phyloP scores from a whole-genome alignment of 2,113 vertebrate species.

The Lycocorax pyrrhopterus region DNA sequence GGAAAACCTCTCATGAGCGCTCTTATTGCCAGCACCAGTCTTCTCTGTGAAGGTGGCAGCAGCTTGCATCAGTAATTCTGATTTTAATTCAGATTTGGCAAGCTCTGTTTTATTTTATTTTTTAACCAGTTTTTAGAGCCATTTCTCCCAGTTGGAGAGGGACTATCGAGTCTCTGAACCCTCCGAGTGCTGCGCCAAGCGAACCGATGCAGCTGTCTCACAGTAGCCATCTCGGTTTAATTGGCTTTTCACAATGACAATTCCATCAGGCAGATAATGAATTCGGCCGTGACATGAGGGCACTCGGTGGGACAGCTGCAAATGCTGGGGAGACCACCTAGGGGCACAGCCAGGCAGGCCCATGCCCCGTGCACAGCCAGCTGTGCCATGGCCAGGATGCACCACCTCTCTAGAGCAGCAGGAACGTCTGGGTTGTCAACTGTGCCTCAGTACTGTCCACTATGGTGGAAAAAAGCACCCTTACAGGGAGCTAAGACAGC shows the following conservation, averaged over 20 bases:
- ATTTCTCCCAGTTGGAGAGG: background rate
- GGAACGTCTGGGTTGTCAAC: background rate
- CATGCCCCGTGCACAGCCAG: fast-evolving
- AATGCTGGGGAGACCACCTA: background rate
- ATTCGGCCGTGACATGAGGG: background rate
- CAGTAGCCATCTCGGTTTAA: background rate
- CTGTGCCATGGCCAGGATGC: background rate
- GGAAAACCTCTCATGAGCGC: background rate
- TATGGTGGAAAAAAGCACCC: background rate
- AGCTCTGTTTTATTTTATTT: background rate
- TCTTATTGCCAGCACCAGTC: background rate
- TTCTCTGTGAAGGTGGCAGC: background rate
- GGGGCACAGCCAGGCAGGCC: background rate
- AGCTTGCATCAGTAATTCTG: background rate
- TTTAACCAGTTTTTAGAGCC: background rate
- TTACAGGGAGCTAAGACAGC: background rate
- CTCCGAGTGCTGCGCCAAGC: background rate
- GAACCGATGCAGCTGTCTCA: background rate
- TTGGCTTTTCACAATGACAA: background rate
- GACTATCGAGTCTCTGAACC: background rate
- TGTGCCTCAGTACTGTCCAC: background rate
- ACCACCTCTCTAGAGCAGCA: background rate
- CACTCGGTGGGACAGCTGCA: background rate
- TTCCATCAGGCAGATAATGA: background rate
- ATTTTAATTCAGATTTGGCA: background rate